phyloP scores from a whole-genome alignment of 2,797 vertebrate genomes.

The Enteromius paludinosus region DNA sequence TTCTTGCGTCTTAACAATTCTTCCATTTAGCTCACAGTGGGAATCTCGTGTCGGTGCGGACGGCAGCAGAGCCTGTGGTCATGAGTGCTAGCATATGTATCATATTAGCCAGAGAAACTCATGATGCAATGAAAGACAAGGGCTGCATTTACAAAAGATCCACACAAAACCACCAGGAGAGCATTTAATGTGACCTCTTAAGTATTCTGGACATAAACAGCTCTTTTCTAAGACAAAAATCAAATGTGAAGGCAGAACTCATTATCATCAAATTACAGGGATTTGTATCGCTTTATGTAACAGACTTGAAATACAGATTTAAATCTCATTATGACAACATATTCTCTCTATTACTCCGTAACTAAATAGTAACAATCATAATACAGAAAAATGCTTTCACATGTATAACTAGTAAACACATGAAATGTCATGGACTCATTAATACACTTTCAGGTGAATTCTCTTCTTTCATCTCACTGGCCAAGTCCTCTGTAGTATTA shows the following conservation, averaged over 20 bases:
- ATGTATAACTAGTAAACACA: not conserved
- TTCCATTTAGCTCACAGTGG: conserved; percentile 64
- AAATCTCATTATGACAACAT: not conserved
- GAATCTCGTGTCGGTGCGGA: conserved; percentile 59
- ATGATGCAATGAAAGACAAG: conserved; percentile 66
- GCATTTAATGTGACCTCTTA: conserved; percentile 34
- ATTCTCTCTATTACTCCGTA: not conserved
- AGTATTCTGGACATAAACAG: not conserved
- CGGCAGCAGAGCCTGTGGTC: conserved; percentile 58
- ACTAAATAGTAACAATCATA: not conserved
- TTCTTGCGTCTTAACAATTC: conserved; percentile 60
- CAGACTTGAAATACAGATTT: not conserved
- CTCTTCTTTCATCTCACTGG: conserved; percentile 13
- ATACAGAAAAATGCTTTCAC: not conserved
- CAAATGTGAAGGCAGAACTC: not conserved
- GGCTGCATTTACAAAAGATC: conserved; percentile 44
- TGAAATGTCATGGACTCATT: conserved; percentile 1
- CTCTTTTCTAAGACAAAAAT: conserved; percentile 1
- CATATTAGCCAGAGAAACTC: conserved; percentile 71
- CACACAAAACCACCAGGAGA: conserved; percentile 40
- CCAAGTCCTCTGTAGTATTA: not conserved
- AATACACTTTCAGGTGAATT: not conserved
- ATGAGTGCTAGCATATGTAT: conserved; percentile 69
- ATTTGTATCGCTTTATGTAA: not conserved
- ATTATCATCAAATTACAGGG: not conserved